These are phyloP conservation scores for Thymelicus sylvestris DNA, from an alignment of 2,888 invertebrate species.

Conservation along the genomic window DNA sequence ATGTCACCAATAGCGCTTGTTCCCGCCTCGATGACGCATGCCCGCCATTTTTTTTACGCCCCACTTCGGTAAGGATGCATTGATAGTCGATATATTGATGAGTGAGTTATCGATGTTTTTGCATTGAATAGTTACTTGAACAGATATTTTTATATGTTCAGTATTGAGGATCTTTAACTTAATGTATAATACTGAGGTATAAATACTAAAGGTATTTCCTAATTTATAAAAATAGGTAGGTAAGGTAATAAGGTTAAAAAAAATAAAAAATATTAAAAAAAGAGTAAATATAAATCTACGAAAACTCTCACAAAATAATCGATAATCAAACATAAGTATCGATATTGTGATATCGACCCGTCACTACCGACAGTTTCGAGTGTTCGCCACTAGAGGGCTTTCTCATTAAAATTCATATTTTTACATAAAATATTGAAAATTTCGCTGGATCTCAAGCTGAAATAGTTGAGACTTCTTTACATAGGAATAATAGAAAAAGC, in stretches of 20 bases:
- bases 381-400: constrained; percentile 4
- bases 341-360: neutral
- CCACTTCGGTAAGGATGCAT: constrained; percentile 8
- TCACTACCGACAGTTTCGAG: constrained; percentile 14
- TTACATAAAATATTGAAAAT: constrained; percentile 15
- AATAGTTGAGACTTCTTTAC: too few relatives aligned
- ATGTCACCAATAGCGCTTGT: constrained; percentile 70
- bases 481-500: too few relatives aligned
- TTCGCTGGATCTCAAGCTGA: neutral
- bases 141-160: too few relatives aligned
- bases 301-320: too few relatives aligned
- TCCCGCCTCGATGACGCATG: constrained; percentile 55
- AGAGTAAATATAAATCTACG: too few relatives aligned
- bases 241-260: too few relatives aligned
- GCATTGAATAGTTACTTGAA: too few relatives aligned
- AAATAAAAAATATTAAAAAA: too few relatives aligned
- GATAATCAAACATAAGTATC: neutral
- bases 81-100: constrained; percentile 6
- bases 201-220: too few relatives aligned
- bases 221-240: too few relatives aligned
- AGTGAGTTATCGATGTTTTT: constrained; percentile 10
- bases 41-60: constrained; percentile 29
- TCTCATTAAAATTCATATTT: constrained; percentile 30
- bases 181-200: too few relatives aligned
- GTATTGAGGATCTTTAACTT: too few relatives aligned